Evolutionary conservation across 1,140 invertebrate genomes (phyloP).

Genomic region (Phocides pigmalion): DNA sequence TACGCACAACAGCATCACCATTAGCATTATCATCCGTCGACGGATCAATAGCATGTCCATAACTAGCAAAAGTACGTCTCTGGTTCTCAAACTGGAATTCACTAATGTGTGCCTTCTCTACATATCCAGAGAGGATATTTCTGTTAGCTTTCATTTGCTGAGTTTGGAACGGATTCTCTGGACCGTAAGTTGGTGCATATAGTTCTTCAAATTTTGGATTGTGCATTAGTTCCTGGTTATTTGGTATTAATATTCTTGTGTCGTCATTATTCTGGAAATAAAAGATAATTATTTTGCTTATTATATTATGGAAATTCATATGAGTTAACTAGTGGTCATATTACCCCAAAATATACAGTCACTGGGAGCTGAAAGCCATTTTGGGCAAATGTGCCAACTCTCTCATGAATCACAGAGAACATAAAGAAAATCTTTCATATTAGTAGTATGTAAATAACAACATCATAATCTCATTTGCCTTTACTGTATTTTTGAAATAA

Average conservation of each 20-base stretch:
- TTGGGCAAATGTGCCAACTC: too few species aligned
- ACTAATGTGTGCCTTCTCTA: constrained; percentile 97
- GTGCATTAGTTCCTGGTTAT: constrained; percentile 91
- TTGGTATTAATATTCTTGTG: constrained; percentile 76
- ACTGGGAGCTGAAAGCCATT: too few species aligned
- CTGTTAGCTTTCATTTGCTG: constrained; percentile 93
- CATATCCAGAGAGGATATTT: constrained; percentile 97
- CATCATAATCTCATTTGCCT: too few species aligned
- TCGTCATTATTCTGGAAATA: constrained; percentile 72
- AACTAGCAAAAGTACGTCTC: constrained; percentile 94
- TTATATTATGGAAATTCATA: too few species aligned
- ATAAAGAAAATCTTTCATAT: too few species aligned
- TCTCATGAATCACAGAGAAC: too few species aligned
- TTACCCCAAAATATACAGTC: too few species aligned
- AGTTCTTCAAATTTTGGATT: constrained; percentile 99
- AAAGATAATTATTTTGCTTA: constrained; percentile 16
- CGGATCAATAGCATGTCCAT: constrained; percentile 98
- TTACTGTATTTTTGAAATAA: too few species aligned
- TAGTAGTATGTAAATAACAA: too few species aligned
- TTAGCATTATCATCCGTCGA: constrained; percentile 89
- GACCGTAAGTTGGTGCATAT: constrained; percentile 93
- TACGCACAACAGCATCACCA: constrained; percentile 88
- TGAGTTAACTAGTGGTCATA: too few species aligned
- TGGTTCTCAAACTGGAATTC: constrained; percentile 99
- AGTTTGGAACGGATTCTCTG: constrained; percentile 95